Base-by-base conservation (phyloP, 64 coral and sea anemone genomes). In the Porites australiensis region DNA sequence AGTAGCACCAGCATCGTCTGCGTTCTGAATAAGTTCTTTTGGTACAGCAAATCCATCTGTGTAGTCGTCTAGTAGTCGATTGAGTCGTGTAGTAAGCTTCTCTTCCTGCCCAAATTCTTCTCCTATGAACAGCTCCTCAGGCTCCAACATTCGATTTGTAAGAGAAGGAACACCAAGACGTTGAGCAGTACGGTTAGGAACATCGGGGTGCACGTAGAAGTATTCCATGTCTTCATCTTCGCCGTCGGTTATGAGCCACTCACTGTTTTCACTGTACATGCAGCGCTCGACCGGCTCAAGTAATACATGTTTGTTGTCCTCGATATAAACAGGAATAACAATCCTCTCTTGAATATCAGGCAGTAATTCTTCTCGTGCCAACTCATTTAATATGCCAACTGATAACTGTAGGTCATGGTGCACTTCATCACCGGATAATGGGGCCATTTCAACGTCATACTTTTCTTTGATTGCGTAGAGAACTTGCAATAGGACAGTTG, bases 1-100 rank as follows among this genome's bases (percentile, higher is more conserved):
- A 4, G 90, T 92, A 15, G 94, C 90, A 5, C 94, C 94, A 1
- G 94, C 90, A 63, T 96, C 94, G 60, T 96, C 94, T 66, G 94
- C 94, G 51, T 96, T 96, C 66, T 96, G 94, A 89, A 96, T 92
- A 8, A 96, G 90, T 50, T 96, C 90, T 64, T 94, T 94, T 15
- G 85, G 86, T 18, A 94, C 86, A 55, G 92, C 86, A 76, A 94
- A 89, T 18, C 92, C 92, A 16, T 94, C 92, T 0, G 68, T 94
- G 47, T 94, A 94, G 54, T 94, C 92, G 44, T 94, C 92, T 0
- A 94, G 66, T 18, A 94, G 86, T 64, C 92, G 92, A 21, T 94
- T 78, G 65, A 94, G 55, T 61, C 92, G 58, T 74, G 76, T 70
- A 44, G 92, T 94, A 59, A 88, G 68, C 37, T 66, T 86, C n/a